phyloP scores from a whole-genome alignment of 2,113 vertebrate genomes.

The Piprites chloris region DNA sequence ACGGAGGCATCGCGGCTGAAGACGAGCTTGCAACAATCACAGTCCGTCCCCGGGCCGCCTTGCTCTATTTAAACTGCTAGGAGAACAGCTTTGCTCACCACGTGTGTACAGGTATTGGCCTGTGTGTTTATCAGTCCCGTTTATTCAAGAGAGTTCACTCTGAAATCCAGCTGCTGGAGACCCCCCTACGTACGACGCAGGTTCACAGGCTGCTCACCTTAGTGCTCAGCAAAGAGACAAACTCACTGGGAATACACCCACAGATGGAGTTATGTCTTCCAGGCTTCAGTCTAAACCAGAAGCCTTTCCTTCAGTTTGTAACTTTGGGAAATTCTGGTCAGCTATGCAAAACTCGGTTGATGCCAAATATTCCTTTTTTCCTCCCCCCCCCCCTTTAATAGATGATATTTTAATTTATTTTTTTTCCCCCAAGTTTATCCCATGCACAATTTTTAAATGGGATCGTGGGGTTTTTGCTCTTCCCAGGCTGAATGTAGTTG shows the following conservation, averaged over 20 bases:
- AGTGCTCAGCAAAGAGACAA: neutral
- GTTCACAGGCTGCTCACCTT: neutral
- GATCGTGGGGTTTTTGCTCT: neutral
- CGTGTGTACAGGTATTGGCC: neutral
- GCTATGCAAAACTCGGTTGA: neutral
- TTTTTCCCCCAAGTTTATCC: no score
- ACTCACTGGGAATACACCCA: neutral
- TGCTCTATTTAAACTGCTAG: neutral
- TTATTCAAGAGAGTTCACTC: slow-evolving; percentile 31
- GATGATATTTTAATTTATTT: neutral
- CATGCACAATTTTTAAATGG: fast-evolving
- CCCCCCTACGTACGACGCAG: neutral
- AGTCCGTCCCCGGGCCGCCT: neutral
- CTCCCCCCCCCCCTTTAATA: neutral
- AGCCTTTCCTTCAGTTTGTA: neutral
- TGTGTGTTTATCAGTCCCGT: neutral
- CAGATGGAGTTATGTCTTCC: neutral
- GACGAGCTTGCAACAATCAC: neutral
- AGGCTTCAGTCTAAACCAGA: neutral
- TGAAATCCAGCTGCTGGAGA: slow-evolving; percentile 59
- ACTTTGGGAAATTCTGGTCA: neutral
- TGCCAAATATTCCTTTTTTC: no score
- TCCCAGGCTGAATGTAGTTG: neutral
- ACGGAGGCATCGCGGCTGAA: fast-evolving
- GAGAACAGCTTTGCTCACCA: slow-evolving; percentile 9